phyloP scores from a whole-genome alignment of 2,113 vertebrate species.

The Agapornis roseicollis region DNA sequence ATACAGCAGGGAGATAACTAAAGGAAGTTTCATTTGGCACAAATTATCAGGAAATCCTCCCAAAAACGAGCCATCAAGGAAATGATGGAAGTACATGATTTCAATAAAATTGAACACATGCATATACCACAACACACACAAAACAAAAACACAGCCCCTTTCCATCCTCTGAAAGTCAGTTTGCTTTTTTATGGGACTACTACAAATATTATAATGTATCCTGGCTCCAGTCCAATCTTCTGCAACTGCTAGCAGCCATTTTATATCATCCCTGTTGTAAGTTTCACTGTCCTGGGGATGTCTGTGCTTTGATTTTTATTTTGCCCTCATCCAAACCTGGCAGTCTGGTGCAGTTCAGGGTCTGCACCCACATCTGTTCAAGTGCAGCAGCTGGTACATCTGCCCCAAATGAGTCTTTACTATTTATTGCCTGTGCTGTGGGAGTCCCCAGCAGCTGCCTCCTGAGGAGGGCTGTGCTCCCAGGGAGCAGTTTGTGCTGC shows the following conservation, averaged over 20 bases:
- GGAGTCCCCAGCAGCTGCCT: not conserved
- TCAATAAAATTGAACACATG: slow-evolving; percentile 23
- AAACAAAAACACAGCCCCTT: not conserved
- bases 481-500: not conserved
- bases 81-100: slow-evolving; percentile 21
- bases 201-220: not conserved
- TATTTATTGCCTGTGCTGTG: not conserved
- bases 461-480: not conserved
- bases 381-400: not conserved
- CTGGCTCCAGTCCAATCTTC: not conserved
- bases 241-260: slow-evolving; percentile 10
- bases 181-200: not conserved
- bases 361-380: not conserved
- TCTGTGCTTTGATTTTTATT: not conserved
- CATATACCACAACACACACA: not conserved
- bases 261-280: not conserved
- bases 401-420: not conserved
- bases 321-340: not conserved
- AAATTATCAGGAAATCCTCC: slow-evolving; percentile 60
- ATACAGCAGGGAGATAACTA: slow-evolving; percentile 56
- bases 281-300: not conserved
- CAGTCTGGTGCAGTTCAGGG: not conserved
- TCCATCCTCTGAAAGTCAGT: slow-evolving; percentile 2
- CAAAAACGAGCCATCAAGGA: slow-evolving; percentile 44
- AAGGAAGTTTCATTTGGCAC: slow-evolving; percentile 56